Evolutionary conservation across 2,888 invertebrate genomes (phyloP).

Genomic region (Julus scanicus): DNA sequence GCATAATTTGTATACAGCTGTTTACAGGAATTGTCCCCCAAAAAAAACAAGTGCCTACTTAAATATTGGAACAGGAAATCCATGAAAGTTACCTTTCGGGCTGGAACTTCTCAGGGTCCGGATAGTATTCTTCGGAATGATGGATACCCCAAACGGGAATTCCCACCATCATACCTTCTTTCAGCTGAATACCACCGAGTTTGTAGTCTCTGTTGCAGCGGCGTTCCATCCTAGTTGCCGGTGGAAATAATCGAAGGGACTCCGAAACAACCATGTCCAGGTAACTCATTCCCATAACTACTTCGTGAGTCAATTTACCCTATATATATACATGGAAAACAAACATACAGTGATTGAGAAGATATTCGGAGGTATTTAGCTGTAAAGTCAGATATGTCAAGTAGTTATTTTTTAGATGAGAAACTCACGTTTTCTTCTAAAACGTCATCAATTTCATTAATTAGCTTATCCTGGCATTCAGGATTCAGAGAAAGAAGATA

Average conservation of each 20-base stretch:
- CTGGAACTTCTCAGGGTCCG: slow-evolving; percentile 56
- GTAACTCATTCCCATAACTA: slow-evolving; percentile 9
- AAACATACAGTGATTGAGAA: neutral
- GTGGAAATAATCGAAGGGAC: slow-evolving; percentile 46
- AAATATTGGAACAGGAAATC: neutral
- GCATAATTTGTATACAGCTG: no score
- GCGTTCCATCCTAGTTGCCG: neutral
- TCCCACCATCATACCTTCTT: slow-evolving; percentile 53
- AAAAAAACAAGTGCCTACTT: no score
- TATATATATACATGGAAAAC: neutral
- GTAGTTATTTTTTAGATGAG: neutral
- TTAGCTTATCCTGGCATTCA: slow-evolving; percentile 44
- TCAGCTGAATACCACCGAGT: neutral
- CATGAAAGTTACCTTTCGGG: slow-evolving; percentile 55
- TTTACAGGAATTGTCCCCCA: no score
- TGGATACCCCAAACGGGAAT: slow-evolving; percentile 56
- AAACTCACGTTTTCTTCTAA: neutral
- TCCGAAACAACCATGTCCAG: slow-evolving; percentile 54
- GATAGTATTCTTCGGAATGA: slow-evolving; percentile 54
- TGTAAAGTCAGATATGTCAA: no score
- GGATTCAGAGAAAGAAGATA: slow-evolving; percentile 49
- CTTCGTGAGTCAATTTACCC: neutral
- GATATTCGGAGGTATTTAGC: neutral
- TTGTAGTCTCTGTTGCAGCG: neutral
- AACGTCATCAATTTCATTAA: slow-evolving; percentile 49